phyloP scores from a whole-genome alignment of 2,888 invertebrate genomes.

The Tridacna gigas region DNA sequence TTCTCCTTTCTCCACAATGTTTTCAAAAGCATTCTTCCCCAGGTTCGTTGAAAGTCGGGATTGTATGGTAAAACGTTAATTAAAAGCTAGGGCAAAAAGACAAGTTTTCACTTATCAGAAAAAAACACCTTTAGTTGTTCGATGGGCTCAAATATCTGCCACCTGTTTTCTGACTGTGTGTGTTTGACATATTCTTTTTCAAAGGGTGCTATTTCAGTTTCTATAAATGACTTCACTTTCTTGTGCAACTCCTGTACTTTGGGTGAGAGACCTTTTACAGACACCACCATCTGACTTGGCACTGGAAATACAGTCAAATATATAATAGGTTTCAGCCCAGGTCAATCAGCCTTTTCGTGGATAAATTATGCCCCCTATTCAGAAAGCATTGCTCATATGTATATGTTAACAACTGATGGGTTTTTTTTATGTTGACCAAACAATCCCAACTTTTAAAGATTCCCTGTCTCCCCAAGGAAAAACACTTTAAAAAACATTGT shows the following conservation, averaged over 20 bases:
- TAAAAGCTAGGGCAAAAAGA: neutral
- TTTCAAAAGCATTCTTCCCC: too few relatives aligned
- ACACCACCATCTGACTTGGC: constrained; percentile 57
- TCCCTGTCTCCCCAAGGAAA: neutral
- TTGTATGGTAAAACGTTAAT: too few relatives aligned
- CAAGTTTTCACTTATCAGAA: neutral
- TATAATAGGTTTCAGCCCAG: neutral
- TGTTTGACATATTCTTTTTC: constrained; percentile 82
- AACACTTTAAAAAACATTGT: neutral
- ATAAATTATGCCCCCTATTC: too few relatives aligned
- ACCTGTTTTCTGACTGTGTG: constrained; percentile 68
- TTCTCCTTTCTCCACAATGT: too few relatives aligned
- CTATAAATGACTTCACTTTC: constrained; percentile 84
- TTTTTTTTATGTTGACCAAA: too few relatives aligned
- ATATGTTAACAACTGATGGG: too few relatives aligned
- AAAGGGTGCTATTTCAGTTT: constrained; percentile 83
- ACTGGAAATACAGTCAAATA: constrained; percentile 39
- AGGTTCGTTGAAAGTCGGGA: too few relatives aligned
- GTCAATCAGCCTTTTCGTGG: neutral
- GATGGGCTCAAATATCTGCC: constrained; percentile 83
- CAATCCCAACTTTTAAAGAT: neutral
- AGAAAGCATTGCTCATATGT: too few relatives aligned
- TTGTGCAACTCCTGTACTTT: constrained; percentile 82
- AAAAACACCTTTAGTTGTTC: constrained; percentile 83
- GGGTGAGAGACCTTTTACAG: constrained; percentile 82